Evolutionary conservation across 2,113 vertebrate genomes (phyloP).

Genomic region (Axis porcinus): DNA sequence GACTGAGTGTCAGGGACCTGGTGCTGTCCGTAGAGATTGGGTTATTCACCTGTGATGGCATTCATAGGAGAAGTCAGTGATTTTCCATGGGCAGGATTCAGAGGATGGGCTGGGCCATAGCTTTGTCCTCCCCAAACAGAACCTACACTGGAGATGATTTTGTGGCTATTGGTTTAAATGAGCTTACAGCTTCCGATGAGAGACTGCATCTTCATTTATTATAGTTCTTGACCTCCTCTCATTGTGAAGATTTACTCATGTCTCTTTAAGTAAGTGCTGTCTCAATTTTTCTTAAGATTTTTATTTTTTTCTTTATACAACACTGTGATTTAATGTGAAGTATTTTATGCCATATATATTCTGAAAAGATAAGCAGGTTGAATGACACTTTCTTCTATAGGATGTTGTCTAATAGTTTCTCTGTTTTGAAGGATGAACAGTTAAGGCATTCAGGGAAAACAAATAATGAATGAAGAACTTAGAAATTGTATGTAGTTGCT

Average conservation of each 20-base stretch:
- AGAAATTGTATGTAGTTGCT: not conserved
- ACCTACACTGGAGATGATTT: not conserved
- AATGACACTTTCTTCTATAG: not conserved
- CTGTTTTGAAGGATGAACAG: not conserved
- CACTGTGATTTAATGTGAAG: not conserved
- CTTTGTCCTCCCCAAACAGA: constrained; percentile 11
- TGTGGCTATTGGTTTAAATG: not conserved
- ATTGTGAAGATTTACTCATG: constrained; percentile 16
- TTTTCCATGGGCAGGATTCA: constrained; percentile 25
- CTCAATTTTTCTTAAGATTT: not conserved
- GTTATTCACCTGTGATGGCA: not conserved
- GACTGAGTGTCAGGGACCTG: not conserved
- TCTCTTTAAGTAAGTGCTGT: constrained; percentile 51
- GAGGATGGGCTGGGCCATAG: not conserved
- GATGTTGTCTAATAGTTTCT: not conserved
- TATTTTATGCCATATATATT: not conserved
- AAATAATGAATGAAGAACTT: constrained; percentile 8
- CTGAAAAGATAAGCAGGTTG: not conserved
- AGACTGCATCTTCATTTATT: not conserved
- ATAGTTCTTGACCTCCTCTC: not conserved
- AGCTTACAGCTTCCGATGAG: not conserved
- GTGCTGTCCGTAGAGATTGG: not conserved
- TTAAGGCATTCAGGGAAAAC: not conserved
- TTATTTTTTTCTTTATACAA: not conserved
- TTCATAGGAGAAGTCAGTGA: not conserved